Evolutionary conservation across 2,797 vertebrate species (phyloP), one percentile per base, ranked within the genome.

Genomic region (Cyprinella venusta): DNA sequence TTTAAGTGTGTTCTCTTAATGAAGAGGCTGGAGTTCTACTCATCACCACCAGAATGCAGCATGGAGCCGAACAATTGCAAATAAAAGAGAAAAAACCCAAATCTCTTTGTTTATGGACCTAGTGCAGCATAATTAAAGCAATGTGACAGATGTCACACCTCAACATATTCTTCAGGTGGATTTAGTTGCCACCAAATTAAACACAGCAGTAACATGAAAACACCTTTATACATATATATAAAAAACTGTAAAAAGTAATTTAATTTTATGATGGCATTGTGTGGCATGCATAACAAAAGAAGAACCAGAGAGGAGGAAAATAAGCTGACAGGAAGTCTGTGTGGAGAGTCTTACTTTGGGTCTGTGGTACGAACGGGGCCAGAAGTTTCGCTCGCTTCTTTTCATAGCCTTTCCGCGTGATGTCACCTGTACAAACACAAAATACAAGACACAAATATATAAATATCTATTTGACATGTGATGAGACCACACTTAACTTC

Each of bases 371-470:
- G 86, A 96, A 98, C 0, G 96, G 96, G 90, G 94, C 95, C 88
- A 99, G 94, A 67, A 99, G 96, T 91, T 97, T 99, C 76, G 96
- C 96, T 90, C 93, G 95, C 92, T 99, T 99, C 95, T 99, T 99
- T 93, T 99, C 97, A 92, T 98, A 98, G 85, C 98, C 97, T 91
- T 99, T 99, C 90, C 98, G 98, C 0, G 98, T 99, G 94, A 99
- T 98, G 93, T 99, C 98, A 91, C 98, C 97, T 99, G 89, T 90
- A 93, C 95, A 6, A 92, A 85, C 89, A 86, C 89, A 81, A 86
- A 92, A 78, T 91, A 81, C 87, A 91, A 93, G 18, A 40, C 0
- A 81, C 3, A 75, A 21, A 59, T 24, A 69, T 10, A 67, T 33
- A 70, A n/a, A 76, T 16, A 33, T 21, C 30, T 9, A 2, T 76